Evolutionary conservation across 2,797 vertebrate species (phyloP).

Genomic region (Gymnopithys bicolor): DNA sequence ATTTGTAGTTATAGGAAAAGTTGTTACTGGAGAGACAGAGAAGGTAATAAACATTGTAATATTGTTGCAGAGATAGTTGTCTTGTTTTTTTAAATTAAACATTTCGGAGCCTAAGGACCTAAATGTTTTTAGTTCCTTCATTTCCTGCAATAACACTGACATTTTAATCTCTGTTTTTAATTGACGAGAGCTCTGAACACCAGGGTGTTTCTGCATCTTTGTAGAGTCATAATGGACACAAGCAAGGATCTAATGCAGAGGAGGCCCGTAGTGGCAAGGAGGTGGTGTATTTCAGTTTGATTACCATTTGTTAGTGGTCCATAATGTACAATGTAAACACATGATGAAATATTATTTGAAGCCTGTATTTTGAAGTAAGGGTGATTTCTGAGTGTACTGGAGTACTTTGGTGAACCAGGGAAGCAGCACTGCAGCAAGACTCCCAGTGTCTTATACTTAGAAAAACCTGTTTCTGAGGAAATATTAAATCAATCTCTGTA

Average conservation of each 20-base stretch:
- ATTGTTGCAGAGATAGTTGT: not conserved
- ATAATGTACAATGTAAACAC: not conserved
- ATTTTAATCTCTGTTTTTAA: not conserved
- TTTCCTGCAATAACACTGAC: not conserved
- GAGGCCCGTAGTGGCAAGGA: not conserved
- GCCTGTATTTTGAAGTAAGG: not conserved
- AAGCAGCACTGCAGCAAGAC: not conserved
- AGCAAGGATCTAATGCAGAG: not conserved
- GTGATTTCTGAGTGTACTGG: not conserved
- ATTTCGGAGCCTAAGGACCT: not conserved
- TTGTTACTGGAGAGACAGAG: not conserved
- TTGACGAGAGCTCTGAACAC: not conserved
- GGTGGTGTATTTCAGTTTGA: not conserved
- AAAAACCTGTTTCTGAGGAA: not conserved
- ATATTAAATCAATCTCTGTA: not conserved
- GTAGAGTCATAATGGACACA: not conserved
- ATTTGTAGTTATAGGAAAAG: not conserved
- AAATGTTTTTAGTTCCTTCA: not conserved
- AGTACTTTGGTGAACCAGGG: not conserved
- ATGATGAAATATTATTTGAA: not conserved
- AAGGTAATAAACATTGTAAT: not conserved
- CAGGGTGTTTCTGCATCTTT: not conserved
- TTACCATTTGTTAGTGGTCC: not conserved
- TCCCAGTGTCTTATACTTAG: rapidly evolving
- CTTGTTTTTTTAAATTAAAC: not conserved